Conservation (phyloP, 2,888 invertebrate species). For the Nephrotoma guestfalica region DNA sequence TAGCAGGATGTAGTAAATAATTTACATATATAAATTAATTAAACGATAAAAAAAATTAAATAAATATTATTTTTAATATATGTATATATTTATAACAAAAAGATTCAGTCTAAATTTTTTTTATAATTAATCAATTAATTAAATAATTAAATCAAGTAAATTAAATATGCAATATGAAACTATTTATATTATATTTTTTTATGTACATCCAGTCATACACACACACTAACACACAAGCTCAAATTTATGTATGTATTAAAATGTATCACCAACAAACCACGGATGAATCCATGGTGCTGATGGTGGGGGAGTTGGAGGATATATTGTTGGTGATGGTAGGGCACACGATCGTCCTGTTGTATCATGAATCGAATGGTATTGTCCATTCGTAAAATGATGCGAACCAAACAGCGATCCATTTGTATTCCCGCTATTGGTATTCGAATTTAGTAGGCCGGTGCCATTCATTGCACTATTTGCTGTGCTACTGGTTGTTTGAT, state of each 20-base stretch:
- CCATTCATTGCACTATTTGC: neutral
- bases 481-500: constrained; percentile 6
- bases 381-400: constrained; percentile 13
- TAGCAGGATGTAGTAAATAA: neutral
- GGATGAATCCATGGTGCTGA: constrained; percentile 34
- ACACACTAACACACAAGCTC: neutral
- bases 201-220: neutral
- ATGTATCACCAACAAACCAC: constrained; percentile 31
- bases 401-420: constrained; percentile 2
- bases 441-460: constrained; percentile 9
- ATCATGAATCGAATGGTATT: constrained; percentile 15
- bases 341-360: constrained; percentile 15
- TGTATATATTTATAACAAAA: neutral
- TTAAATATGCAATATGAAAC: neutral
- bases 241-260: constrained; percentile 14
- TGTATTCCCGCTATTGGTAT: neutral
- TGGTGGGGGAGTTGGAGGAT: constrained; percentile 33
- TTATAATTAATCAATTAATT: neutral
- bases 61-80: neutral
- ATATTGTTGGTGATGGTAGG: constrained; percentile 33
- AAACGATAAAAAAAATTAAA: neutral
- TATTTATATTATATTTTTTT: too few species aligned
- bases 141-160: neutral
- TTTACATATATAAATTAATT: neutral
- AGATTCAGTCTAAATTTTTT: neutral